phyloP scores from a whole-genome alignment of 2,797 vertebrate genomes.

The Antennarius maculatus region DNA sequence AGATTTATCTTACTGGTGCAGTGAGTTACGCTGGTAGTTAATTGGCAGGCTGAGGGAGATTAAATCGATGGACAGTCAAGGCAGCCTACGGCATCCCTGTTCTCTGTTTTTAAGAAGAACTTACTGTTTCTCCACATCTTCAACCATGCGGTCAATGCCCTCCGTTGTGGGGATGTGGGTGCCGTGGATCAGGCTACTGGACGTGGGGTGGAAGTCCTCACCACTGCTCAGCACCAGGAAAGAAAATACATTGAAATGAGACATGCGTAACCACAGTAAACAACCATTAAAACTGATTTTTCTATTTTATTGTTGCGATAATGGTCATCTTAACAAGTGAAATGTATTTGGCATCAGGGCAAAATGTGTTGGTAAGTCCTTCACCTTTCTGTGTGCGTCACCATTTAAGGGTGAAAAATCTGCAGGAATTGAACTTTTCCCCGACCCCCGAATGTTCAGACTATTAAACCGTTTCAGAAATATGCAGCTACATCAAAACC shows the following conservation, averaged over 20 bases:
- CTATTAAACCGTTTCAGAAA: slow-evolving; percentile 22
- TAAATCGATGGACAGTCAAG: neutral
- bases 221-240: slow-evolving; percentile 79
- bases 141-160: slow-evolving; percentile 93
- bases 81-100: neutral
- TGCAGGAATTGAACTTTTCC: slow-evolving; percentile 35
- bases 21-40: neutral
- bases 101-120: slow-evolving; percentile 55
- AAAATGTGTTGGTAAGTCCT: slow-evolving; percentile 37
- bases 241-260: slow-evolving; percentile 41
- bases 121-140: slow-evolving; percentile 97
- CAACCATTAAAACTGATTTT: slow-evolving; percentile 36
- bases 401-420: slow-evolving; percentile 21
- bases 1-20: neutral
- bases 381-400: slow-evolving; percentile 46
- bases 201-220: slow-evolving; percentile 92
- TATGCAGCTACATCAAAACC: slow-evolving; percentile 14
- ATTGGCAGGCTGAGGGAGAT: neutral
- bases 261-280: slow-evolving; percentile 46
- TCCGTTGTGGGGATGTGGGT: slow-evolving; percentile 90
- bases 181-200: slow-evolving; percentile 93
- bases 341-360: slow-evolving; percentile 22
- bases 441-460: slow-evolving; percentile 12
- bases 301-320: slow-evolving; percentile 53
- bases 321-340: slow-evolving; percentile 12